Base-by-base conservation (phyloP, 2,888 invertebrate genomes). In the Nephrotoma appendiculata region DNA sequence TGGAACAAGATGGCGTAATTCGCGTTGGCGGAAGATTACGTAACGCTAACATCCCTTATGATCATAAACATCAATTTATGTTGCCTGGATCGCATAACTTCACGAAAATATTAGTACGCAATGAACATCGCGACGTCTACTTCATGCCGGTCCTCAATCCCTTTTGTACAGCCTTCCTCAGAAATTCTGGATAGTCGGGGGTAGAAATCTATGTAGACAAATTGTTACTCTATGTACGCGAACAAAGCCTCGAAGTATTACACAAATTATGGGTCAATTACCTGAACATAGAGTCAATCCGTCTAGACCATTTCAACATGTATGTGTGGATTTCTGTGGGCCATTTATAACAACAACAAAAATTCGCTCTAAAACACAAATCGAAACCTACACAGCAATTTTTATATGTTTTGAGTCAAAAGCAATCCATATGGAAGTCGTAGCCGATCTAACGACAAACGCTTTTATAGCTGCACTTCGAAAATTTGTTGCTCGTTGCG, bases 351-450 rank as follows among this genome's bases (percentile, higher is more conserved):
- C 86, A 2, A 48, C n/a, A 9, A 48, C 71, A 1, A 86, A 83
- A 19, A 83, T 87, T 15, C 85, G 88, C 12, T 86, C 87, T 2
- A 87, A 84, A 57, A 41, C 86, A 44, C 57, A 87, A 7, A 85
- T 86, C 15, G 88, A 88, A 87, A 57, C 86, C 0, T 88, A 88
- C 48, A 45, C 88, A n/a, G 88, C 88, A 5, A 86, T 88, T 48
- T 88, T 88, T 45, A 85, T 87, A 41, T 88, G 88, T 43, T 88
- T 88, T 57, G n/a, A n/a, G n/a, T n/a, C n/a, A n/a, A n/a, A n/a
- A n/a, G n/a, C n/a, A n/a, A n/a, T n/a, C n/a, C n/a, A n/a, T n/a
- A n/a, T n/a, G n/a, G n/a, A n/a, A n/a, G n/a, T n/a, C n/a, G n/a
- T n/a, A n/a, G n/a, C n/a, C n/a, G n/a, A n/a, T n/a, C n/a, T n/a